Base-by-base conservation (phyloP, 2,888 invertebrate species). In the Eurytoma adleriae region DNA sequence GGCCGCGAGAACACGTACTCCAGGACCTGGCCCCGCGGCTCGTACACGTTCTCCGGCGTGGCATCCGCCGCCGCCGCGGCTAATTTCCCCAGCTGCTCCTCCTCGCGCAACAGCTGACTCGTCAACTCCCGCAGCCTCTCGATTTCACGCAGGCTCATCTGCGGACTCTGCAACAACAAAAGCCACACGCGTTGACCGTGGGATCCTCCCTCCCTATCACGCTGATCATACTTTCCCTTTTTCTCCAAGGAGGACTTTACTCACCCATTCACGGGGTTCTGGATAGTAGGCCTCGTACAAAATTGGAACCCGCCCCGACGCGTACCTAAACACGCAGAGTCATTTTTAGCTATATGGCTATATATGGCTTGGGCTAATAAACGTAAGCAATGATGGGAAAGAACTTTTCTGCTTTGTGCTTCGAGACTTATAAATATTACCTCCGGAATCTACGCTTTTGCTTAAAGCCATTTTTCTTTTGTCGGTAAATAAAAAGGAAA, bases 261-360 rank as follows among this genome's bases (percentile, higher is more conserved):
- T 78, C 24, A 81, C 81, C 81, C 57, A 77, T 4, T 72, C 40
- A 13, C 70, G 78, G 24, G 61, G 80, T 16, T 86, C 86, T 3
- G 89, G 87, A 69, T 89, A 89, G 69, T 89, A 89, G 0, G 88
- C 88, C 69, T 89, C 87, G 72, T 89, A 89, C 40, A 88, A 81
- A 0, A 89, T 87, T 0, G 89, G 89, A 4, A 87, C 86, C 27
- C 83, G 66, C 1, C 20, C 30, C 0, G 52, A 14, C 2, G 20
- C 24, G 67, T 54, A 78, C 52, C 78, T 78, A 27, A 3, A 5
- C 30, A 61, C n/a, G 27, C 14, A 16, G 20, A 24, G 5, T 50
- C 56, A 57, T 14, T 62, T 72, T 54, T 70, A 40, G 14, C 27
- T 70, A 7, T n/a, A n/a, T n/a, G n/a, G n/a, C n/a, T n/a, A n/a